Evolutionary conservation across 2,113 vertebrate genomes (phyloP).

Genomic region (Festucalex cinctus): DNA sequence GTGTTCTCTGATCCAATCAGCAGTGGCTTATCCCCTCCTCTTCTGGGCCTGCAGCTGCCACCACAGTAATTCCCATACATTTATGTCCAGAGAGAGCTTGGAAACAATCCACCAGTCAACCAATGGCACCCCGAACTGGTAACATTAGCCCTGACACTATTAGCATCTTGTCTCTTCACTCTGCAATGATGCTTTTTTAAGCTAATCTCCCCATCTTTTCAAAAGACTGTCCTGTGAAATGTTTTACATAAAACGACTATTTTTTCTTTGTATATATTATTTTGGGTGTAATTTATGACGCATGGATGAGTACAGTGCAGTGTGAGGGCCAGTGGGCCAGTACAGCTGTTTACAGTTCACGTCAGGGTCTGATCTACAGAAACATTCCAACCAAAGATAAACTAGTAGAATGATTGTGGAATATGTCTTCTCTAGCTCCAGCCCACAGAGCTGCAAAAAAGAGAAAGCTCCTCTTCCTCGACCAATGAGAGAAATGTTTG

Average conservation of each 20-base stretch:
- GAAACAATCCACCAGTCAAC: constrained; percentile 57
- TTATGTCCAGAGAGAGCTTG: constrained; percentile 43
- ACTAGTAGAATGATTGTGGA: constrained; percentile 13
- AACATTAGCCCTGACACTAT: constrained; percentile 46
- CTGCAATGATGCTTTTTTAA: constrained; percentile 31
- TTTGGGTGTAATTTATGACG: background rate
- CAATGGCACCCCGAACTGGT: constrained; percentile 41
- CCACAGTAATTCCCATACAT: constrained; percentile 56
- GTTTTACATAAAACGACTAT: background rate
- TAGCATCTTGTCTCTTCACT: constrained; percentile 35
- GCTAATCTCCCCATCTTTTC: background rate
- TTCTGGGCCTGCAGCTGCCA: constrained; percentile 67
- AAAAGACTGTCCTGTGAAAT: background rate
- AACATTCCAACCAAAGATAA: constrained; percentile 39
- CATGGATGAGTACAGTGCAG: too few relatives aligned
- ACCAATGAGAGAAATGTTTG: constrained; percentile 57
- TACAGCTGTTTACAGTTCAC: constrained; percentile 13
- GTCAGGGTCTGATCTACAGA: constrained; percentile 25
- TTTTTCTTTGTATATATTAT: background rate
- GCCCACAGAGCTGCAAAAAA: constrained; percentile 59
- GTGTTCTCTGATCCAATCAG: constrained; percentile 69
- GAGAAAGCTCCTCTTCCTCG: constrained; percentile 33
- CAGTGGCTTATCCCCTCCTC: constrained; percentile 66
- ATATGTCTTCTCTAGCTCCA: constrained; percentile 16
- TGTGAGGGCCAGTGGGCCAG: too few relatives aligned